phyloP scores from a whole-genome alignment of 35 echinoderm and acorn worm species.

The Stichopus chloronotus region DNA sequence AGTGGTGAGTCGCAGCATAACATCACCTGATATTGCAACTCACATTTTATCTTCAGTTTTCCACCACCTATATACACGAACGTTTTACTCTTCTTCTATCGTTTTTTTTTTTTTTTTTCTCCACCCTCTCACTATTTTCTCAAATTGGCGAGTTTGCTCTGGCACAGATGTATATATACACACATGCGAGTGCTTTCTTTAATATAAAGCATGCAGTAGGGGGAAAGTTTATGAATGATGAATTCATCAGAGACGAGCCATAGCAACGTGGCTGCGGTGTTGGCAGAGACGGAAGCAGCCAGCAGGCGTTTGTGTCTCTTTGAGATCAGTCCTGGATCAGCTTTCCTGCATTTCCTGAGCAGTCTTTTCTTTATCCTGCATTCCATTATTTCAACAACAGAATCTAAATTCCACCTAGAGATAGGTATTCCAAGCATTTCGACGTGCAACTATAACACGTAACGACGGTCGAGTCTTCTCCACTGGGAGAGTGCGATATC shows the following conservation, averaged over 20 bases:
- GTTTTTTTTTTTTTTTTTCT: too few species aligned
- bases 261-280: background rate
- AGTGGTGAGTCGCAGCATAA: too few species aligned
- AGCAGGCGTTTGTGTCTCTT: background rate
- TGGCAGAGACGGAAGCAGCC: background rate
- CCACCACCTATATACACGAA: too few species aligned
- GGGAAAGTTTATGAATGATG: background rate
- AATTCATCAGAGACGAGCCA: background rate
- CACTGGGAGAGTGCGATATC: background rate
- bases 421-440: conserved; percentile 20
- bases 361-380: background rate
- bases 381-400: conserved; percentile 16
- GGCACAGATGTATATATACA: too few species aligned
- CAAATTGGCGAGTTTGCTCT: too few species aligned
- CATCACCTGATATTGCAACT: too few species aligned
- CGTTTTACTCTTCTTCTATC: too few species aligned
- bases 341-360: background rate
- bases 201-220: too few species aligned
- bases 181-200: too few species aligned
- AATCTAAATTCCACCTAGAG: conserved; percentile 14
- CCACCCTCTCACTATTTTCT: too few species aligned
- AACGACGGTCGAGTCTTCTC: background rate
- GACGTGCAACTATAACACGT: conserved; percentile 6
- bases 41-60: too few species aligned
- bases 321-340: background rate